Evolutionary conservation across 2,113 vertebrate genomes (phyloP).

Genomic region (Lampris incognitus): DNA sequence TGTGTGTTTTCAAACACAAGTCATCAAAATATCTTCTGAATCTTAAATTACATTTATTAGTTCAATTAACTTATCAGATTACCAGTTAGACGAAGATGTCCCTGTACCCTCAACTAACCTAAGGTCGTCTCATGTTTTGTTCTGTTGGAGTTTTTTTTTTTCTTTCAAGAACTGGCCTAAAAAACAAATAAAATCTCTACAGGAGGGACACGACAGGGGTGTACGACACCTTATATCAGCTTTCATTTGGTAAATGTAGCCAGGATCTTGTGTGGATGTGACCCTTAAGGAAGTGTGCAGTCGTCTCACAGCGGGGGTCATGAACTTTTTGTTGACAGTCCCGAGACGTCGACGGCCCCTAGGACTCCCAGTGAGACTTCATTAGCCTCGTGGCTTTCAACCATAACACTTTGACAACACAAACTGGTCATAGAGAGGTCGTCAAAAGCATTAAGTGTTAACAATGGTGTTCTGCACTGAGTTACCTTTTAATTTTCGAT

Average conservation of each 20-base stretch:
- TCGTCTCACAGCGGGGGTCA: constrained; percentile 37
- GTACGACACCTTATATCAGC: constrained; percentile 15
- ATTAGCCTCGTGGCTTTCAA: constrained; percentile 24
- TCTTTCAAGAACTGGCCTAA: constrained; percentile 14
- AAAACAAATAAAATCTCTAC: constrained; percentile 8
- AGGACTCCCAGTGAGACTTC: constrained; percentile 32
- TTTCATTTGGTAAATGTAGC: constrained; percentile 18
- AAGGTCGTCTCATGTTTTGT: constrained; percentile 46
- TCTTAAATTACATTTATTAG: not conserved
- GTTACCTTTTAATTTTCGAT: not conserved
- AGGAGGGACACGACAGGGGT: constrained; percentile 14
- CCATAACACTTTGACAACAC: constrained; percentile 30
- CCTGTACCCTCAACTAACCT: constrained; percentile 27
- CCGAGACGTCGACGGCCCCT: not conserved
- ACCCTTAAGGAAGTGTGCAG: constrained; percentile 37
- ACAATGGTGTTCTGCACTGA: not conserved
- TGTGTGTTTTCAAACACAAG: not conserved
- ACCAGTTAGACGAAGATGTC: constrained; percentile 36
- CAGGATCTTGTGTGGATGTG: constrained; percentile 28
- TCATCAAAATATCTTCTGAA: too few relatives aligned
- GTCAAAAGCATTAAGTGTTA: not conserved
- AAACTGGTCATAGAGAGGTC: constrained; percentile 36
- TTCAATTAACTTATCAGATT: constrained; percentile 57
- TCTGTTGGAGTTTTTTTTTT: constrained; percentile 48
- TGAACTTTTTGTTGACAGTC: constrained; percentile 21